Evolutionary conservation across 2,113 vertebrate species (phyloP).

Genomic region (Tupaia chinensis): DNA sequence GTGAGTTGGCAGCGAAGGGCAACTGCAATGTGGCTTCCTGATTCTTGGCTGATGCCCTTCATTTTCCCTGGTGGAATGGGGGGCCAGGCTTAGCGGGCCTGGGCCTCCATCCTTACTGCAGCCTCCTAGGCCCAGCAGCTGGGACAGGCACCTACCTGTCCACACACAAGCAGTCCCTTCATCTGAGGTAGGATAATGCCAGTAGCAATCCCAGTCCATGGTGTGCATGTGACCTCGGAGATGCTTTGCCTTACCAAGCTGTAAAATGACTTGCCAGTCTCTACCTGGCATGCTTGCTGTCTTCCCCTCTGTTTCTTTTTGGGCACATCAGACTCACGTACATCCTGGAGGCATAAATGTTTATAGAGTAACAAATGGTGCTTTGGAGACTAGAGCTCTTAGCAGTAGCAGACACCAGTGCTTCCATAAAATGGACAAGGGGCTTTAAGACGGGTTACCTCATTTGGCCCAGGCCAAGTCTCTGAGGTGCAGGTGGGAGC

Average conservation of each 20-base stretch:
- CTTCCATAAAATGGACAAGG: no score
- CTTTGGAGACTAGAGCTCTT: neutral
- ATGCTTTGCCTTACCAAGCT: rapidly evolving
- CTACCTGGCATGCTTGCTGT: no score
- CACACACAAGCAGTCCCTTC: neutral
- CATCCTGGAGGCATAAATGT: rapidly evolving
- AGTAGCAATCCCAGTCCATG: neutral
- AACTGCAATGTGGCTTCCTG: neutral
- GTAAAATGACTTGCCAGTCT: neutral
- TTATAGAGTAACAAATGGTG: rapidly evolving
- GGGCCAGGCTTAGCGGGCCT: neutral
- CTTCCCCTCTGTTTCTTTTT: neutral
- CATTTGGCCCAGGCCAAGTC: neutral
- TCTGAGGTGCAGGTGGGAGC: neutral
- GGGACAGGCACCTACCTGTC: rapidly evolving
- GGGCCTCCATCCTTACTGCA: rapidly evolving
- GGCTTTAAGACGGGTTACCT: neutral
- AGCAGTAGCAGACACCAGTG: neutral
- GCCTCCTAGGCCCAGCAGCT: rapidly evolving
- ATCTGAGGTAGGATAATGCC: neutral
- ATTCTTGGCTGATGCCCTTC: rapidly evolving
- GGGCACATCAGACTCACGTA: neutral
- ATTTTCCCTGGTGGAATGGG: rapidly evolving
- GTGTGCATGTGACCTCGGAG: neutral
- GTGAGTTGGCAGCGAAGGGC: neutral